Base-by-base conservation (phyloP, 2,113 vertebrate genomes). In the Alligator sinensis region DNA sequence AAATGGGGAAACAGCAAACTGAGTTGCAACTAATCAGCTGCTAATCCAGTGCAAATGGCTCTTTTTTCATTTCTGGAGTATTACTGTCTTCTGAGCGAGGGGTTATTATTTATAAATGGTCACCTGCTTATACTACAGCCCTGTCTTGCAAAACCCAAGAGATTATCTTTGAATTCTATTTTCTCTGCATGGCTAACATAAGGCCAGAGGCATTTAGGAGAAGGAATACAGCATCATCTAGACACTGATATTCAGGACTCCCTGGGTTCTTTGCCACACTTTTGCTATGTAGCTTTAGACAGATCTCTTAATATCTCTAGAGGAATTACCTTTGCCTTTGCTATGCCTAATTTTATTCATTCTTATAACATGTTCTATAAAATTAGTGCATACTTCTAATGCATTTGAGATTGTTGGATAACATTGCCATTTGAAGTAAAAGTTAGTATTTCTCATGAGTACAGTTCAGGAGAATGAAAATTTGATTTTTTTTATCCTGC, bases 81-180 rank as follows among this genome's bases (percentile, higher is more conserved):
- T 72, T 12, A 6, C 47, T 9, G 47, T 72, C 11, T 72, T 21
- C 68, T 14, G 19, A 38, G 5, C 1, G 25, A 57, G 17, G 61
- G 4, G 3, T 60, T 88, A 27, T 15, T 66, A 60, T 80, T 76
- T 82, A 84, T 86, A 62, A 95, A 80, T 90, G 25, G 77, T 84
- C 80, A 82, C 34, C 88, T 76, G 3, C 30, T 60, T 72, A n/a
- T n/a, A 78, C 7, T 19, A 22, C 27, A 0, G 11, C 30, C 9
- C 38, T 14, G 75, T 72, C 68, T 82, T 82, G 59, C n/a, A 28
- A 72, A 9, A 1, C 68, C 80, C 14, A 55, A 90, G 80, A 30
- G 12, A 30, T 11, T 3, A 28, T 47, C 38, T 91, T 28, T 38
- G 82, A 47, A 24, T 25, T 38, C 70, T 24, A 14, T 57, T 86